phyloP scores from a whole-genome alignment of 1,140 invertebrate species.

The Papilio helenus region DNA sequence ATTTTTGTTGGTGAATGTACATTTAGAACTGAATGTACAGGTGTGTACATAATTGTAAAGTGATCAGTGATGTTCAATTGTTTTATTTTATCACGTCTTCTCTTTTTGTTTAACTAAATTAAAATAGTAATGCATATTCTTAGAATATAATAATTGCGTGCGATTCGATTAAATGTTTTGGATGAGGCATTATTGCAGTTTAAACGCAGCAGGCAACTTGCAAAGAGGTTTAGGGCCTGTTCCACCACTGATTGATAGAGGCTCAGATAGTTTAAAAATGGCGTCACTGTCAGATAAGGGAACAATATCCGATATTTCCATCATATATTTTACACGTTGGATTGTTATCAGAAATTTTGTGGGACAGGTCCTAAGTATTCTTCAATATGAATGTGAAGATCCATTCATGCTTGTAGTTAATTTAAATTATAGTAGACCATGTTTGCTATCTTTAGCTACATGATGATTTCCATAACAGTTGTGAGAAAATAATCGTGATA shows the following conservation, averaged over 20 bases:
- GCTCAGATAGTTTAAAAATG: no score
- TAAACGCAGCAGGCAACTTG: background rate
- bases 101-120: background rate
- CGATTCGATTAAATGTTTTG: background rate
- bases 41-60: background rate
- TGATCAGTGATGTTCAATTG: background rate
- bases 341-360: no score
- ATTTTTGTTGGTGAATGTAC: background rate
- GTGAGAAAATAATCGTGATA: no score
- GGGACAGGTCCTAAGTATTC: no score
- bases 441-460: background rate
- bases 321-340: no score
- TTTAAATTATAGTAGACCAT: background rate
- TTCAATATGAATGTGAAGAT: background rate
- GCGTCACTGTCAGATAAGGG: no score
- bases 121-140: no score
- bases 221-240: background rate
- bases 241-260: no score
- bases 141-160: background rate
- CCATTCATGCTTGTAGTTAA: background rate
- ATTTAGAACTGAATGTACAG: background rate
- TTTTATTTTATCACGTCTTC: background rate
- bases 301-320: no score
- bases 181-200: background rate
- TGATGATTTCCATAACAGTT: no score